Evolutionary conservation across 2,888 invertebrate species (phyloP), one percentile per base, ranked within the genome.

Genomic region (Hirtodrosophila alboralis): DNA sequence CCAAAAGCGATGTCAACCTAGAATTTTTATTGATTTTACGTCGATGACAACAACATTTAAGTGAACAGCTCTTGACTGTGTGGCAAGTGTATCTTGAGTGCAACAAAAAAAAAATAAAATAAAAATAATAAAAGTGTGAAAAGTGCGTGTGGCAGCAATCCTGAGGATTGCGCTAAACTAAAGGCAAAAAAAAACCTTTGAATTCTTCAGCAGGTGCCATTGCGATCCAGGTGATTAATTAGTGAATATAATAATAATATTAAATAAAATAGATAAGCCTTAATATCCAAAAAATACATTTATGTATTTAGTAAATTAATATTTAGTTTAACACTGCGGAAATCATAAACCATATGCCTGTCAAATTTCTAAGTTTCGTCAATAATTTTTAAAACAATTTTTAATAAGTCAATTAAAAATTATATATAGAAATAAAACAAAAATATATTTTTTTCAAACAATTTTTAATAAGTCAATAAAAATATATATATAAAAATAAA

Each of bases 171-270:
- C 64, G 36, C 58, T 34, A 47, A 53, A 16, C 51, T 52, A 67
- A 60, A 57, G 44, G 21, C n/a, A n/a, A n/a, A 52, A 51, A 56
- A n/a, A 38, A 14, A 64, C 59, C 60, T 81, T 84, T 86, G 79
- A 87, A 89, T 87, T 87, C 88, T 89, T 88, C 88, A 87, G 81
- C 84, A 85, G 84, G 90, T 90, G 90, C 88, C 89, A 90, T 88
- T 80, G 74, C 77, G 86, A 87, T 89, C 89, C 89, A 90, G 89
- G 89, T 90, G 85, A 70, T 61, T 70, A 67, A 45, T 31, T 41
- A 44, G 44, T 63, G 57, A 27, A 12, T 9, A 14, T 27, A 12
- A 9, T 4, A 9, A 18, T 18, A n/a, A 12, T 21, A 21, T 8
- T 14, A 45, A 6, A 18, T n/a, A 43, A 9, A 27, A 31, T 23